phyloP scores from a whole-genome alignment of 2,113 vertebrate genomes.

The Sorex araneus region DNA sequence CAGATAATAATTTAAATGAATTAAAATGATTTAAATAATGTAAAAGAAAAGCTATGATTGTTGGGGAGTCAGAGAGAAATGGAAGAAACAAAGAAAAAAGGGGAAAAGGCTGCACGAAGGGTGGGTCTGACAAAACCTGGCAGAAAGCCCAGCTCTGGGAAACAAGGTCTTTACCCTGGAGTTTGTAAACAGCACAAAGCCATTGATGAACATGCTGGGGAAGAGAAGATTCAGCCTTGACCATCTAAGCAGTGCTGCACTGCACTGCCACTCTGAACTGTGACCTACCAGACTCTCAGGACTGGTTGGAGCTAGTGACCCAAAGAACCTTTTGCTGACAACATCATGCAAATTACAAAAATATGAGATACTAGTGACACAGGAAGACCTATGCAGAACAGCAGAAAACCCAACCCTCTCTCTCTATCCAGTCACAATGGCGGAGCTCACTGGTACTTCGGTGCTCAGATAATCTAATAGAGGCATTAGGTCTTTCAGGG shows the following conservation, averaged over 20 bases:
- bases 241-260: neutral
- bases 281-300: neutral
- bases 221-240: neutral
- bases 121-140: neutral
- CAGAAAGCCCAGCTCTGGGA: conserved; percentile 33
- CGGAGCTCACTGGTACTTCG: neutral
- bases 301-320: neutral
- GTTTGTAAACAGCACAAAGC: neutral
- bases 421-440: neutral
- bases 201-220: neutral
- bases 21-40: neutral
- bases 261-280: neutral
- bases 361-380: neutral
- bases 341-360: neutral
- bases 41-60: neutral
- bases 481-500: neutral
- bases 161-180: neutral
- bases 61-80: neutral
- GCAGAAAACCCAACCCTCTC: neutral
- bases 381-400: neutral
- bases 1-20: neutral
- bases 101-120: neutral
- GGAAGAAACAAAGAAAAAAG: neutral
- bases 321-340: neutral
- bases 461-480: neutral